phyloP scores from a whole-genome alignment of 1,140 invertebrate genomes.

The Wiebesia pumilae region DNA sequence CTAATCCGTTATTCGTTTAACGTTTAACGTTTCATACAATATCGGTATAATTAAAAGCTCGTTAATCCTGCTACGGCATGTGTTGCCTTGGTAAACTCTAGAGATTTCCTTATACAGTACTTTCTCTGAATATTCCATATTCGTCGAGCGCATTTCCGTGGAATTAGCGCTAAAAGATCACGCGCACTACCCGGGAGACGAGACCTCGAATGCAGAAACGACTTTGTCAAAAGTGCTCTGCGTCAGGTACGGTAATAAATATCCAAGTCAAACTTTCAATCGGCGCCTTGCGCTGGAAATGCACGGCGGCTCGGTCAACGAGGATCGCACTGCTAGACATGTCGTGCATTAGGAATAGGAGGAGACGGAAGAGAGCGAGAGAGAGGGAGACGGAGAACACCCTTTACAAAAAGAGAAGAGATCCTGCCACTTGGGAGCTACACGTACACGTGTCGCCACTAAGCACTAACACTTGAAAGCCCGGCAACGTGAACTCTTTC shows the following conservation, averaged over 20 bases:
- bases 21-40: neutral
- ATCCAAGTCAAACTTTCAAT: neutral
- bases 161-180: no score
- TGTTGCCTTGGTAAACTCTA: neutral
- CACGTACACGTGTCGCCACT: slow-evolving; percentile 19
- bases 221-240: neutral
- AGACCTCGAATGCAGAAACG: neutral
- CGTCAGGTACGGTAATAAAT: neutral
- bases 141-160: no score
- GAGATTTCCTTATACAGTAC: neutral
- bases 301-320: neutral
- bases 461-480: neutral
- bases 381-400: neutral
- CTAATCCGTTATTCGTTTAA: neutral
- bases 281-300: neutral
- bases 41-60: neutral
- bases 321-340: neutral
- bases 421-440: neutral
- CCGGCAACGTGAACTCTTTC: neutral
- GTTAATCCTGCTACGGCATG: neutral
- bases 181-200: no score
- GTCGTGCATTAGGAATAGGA: neutral
- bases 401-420: neutral
- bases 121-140: neutral
- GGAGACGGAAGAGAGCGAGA: neutral